These are phyloP conservation scores for Rhea americana DNA, from an alignment of 2,113 vertebrate species.

Conservation along the genomic window DNA sequence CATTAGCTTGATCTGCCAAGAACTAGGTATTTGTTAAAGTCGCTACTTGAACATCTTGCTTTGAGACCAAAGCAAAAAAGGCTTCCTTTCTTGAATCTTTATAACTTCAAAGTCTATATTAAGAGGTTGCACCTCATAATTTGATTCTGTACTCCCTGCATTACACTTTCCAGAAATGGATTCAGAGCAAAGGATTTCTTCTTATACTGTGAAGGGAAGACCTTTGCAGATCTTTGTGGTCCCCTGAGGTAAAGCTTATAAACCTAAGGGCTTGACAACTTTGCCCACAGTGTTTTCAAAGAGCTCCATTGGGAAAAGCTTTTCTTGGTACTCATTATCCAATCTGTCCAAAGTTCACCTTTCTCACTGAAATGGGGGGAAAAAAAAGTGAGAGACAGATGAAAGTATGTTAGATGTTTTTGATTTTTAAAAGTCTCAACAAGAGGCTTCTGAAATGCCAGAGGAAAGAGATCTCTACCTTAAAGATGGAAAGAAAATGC, in stretches of 20 bases:
- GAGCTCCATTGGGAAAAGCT: not conserved
- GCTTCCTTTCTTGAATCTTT: not conserved
- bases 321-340: constrained; percentile 51
- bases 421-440: constrained; percentile 46
- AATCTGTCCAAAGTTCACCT: constrained; percentile 47
- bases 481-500: not conserved
- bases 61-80: constrained; percentile 14
- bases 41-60: not conserved
- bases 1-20: not conserved
- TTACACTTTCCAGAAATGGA: not conserved
- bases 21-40: not conserved
- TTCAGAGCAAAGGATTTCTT: constrained; percentile 18
- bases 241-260: constrained; percentile 17
- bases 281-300: constrained; percentile 48
- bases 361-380: not conserved
- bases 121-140: not conserved
- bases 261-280: constrained; percentile 41
- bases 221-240: constrained; percentile 26
- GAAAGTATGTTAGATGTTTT: constrained; percentile 42
- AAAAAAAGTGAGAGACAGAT: constrained; percentile 16
- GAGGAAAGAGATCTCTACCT: constrained; percentile 9
- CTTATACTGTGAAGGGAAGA: constrained; percentile 18
- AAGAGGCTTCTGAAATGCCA: constrained; percentile 46
- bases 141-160: not conserved
- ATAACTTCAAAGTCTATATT: not conserved